Evolutionary conservation across 2,113 vertebrate species (phyloP).

Genomic region (Oryzias celebensis): DNA sequence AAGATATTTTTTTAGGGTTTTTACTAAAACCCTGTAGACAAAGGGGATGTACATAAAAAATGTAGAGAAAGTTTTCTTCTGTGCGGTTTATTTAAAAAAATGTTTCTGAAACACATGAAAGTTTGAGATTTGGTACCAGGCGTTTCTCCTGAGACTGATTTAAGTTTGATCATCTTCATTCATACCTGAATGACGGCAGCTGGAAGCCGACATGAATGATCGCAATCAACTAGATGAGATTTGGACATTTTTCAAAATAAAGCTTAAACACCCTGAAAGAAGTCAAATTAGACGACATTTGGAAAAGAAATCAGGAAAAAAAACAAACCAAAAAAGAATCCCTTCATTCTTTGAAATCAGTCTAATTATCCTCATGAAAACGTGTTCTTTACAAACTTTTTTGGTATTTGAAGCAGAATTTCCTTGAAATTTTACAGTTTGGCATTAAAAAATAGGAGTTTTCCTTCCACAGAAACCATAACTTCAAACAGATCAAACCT

Average conservation of each 20-base stretch:
- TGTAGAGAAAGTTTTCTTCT: slow-evolving; percentile 1
- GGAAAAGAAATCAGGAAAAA: background rate
- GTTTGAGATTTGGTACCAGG: slow-evolving; percentile 21
- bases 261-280: background rate
- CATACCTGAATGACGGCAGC: background rate
- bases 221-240: no score
- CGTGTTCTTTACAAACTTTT: no score
- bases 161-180: background rate
- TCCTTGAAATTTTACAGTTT: slow-evolving; percentile 20
- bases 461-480: background rate
- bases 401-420: background rate
- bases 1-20: no score
- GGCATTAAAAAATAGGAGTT: slow-evolving; percentile 11
- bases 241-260: background rate
- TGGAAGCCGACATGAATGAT: no score
- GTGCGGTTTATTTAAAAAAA: no score
- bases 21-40: no score
- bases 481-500: slow-evolving; percentile 2
- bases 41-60: no score
- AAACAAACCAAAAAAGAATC: background rate
- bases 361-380: background rate
- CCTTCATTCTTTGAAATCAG: background rate
- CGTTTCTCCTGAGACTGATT: slow-evolving; percentile 35
- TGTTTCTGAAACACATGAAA: no score
- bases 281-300: background rate